Conservation (phyloP, 2,113 vertebrate species). For the Suncus etruscus region DNA sequence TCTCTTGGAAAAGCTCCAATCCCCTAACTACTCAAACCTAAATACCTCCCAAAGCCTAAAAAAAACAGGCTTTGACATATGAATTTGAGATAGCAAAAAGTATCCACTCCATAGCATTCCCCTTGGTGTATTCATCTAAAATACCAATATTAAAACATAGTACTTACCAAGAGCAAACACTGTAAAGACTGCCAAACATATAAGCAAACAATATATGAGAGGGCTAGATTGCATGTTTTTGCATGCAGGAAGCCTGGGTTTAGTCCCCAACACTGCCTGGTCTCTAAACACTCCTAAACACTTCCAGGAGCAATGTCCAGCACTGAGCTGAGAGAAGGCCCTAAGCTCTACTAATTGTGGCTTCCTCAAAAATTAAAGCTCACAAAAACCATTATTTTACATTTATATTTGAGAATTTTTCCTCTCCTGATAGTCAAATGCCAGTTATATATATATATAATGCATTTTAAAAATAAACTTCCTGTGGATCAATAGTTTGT, state of each 20-base stretch:
- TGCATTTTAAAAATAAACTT: neutral
- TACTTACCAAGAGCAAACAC: neutral
- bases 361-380: no score
- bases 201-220: neutral
- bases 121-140: conserved; percentile 28
- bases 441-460: no score
- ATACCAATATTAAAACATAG: neutral
- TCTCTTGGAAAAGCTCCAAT: neutral
- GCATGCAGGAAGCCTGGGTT: no score
- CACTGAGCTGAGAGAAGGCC: no score
- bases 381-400: no score
- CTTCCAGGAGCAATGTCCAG: no score
- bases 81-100: neutral
- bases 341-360: no score
- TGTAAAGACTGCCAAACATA: neutral
- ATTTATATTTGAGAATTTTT: neutral
- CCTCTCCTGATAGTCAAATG: conserved; percentile 19
- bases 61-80: neutral
- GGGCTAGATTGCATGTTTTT: no score
- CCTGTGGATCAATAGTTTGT: neutral
- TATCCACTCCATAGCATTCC: neutral
- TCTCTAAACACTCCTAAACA: no score
- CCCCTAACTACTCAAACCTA: neutral
- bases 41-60: neutral
- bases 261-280: no score